These are phyloP conservation scores for Peromyscus maniculatus DNA, from an alignment of 2,113 vertebrate genomes.

Conservation along the genomic window DNA sequence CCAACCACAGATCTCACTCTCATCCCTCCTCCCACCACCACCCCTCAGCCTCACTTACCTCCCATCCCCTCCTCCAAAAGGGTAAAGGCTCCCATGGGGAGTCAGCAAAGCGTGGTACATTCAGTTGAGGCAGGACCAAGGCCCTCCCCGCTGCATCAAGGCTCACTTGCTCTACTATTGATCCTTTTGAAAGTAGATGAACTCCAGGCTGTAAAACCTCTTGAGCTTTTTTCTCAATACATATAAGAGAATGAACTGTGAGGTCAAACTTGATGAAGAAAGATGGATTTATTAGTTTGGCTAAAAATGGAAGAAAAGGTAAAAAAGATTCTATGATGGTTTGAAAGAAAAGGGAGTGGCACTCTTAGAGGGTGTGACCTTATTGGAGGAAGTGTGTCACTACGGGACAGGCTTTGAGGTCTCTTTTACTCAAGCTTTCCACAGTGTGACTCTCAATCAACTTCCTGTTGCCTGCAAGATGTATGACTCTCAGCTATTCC, in stretches of 20 bases:
- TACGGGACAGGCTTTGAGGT: neutral
- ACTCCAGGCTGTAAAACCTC: neutral
- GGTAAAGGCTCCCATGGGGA: too few species aligned
- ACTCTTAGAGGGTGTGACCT: neutral
- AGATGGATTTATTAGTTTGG: neutral
- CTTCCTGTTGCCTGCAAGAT: too few species aligned
- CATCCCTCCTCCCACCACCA: too few species aligned
- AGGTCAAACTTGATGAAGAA: neutral
- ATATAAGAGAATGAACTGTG: neutral
- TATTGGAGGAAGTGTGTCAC: neutral
- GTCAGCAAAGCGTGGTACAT: too few species aligned
- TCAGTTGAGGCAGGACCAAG: too few species aligned
- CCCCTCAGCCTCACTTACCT: too few species aligned
- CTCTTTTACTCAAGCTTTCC: neutral
- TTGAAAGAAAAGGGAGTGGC: neutral
- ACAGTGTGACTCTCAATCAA: neutral
- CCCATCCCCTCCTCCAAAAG: too few species aligned
- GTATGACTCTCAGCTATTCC: too few species aligned
- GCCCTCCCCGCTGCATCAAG: too few species aligned
- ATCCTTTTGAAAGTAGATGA: neutral
- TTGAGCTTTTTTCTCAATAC: neutral
- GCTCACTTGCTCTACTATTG: too few species aligned
- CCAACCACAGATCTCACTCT: too few species aligned
- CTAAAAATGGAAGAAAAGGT: neutral
- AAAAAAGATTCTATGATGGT: neutral